Evolutionary conservation across 1,140 invertebrate genomes (phyloP).

Genomic region (Eupristina koningsbergeri): DNA sequence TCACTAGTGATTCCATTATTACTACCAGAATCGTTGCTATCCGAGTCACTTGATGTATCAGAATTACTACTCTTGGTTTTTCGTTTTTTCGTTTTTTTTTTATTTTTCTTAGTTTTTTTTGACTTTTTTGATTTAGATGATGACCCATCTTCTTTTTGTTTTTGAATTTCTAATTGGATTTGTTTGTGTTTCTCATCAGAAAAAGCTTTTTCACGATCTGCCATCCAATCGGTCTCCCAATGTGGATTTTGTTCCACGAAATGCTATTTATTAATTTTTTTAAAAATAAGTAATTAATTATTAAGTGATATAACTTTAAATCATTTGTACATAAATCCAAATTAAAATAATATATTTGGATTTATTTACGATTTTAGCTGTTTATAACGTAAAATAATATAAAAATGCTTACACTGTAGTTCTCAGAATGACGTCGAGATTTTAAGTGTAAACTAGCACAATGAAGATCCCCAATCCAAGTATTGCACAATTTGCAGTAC

Average conservation of each 20-base stretch:
- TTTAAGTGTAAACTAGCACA: slow-evolving; percentile 89
- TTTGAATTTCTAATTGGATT: slow-evolving; percentile 68
- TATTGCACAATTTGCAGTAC: slow-evolving; percentile 89
- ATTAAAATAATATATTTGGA: no score
- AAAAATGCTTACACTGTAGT: slow-evolving; percentile 80
- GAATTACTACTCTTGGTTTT: slow-evolving; percentile 73
- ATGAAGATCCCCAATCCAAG: slow-evolving; percentile 89
- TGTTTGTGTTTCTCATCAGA: slow-evolving; percentile 71
- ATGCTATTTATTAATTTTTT: slow-evolving; percentile 71
- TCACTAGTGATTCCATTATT: slow-evolving; percentile 6
- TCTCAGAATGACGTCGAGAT: slow-evolving; percentile 82
- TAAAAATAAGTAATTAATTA: no score
- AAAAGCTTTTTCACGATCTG: slow-evolving; percentile 83
- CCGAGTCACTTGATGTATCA: slow-evolving; percentile 71
- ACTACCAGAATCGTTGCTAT: slow-evolving; percentile 68
- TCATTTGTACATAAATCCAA: no score
- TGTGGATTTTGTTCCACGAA: slow-evolving; percentile 87
- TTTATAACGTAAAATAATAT: not conserved
- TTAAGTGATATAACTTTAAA: no score
- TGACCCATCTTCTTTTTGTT: slow-evolving; percentile 69
- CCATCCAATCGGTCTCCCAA: slow-evolving; percentile 89
- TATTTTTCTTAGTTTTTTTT: slow-evolving; percentile 77
- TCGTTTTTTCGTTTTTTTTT: slow-evolving; percentile 76
- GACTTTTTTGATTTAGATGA: slow-evolving; percentile 65
- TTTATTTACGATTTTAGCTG: not conserved